Conservation (phyloP, 2,113 vertebrate species). For the Plectropomus leopardus region DNA sequence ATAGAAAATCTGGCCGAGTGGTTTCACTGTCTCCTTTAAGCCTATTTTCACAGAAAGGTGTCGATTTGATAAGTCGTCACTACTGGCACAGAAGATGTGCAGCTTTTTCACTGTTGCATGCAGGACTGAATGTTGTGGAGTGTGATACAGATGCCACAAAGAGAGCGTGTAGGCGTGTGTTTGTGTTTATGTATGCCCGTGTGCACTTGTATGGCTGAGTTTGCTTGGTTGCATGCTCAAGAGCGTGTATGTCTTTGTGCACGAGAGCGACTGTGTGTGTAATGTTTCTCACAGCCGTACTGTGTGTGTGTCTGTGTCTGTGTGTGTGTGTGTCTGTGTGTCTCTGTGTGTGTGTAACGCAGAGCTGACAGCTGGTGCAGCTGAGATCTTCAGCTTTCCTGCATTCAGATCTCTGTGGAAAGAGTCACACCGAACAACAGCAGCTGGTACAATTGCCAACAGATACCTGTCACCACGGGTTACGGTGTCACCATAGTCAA, state of each 20-base stretch:
- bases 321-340: conserved; percentile 42
- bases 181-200: conserved; percentile 48
- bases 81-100: conserved; percentile 23
- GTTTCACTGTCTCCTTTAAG: conserved; percentile 60
- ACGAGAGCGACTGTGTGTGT: conserved; percentile 31
- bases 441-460: conserved; percentile 54
- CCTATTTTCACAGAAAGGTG: conserved; percentile 64
- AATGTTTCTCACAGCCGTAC: conserved; percentile 41
- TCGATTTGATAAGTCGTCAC: conserved; percentile 54
- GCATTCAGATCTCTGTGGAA: conserved; percentile 60
- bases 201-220: conserved; percentile 42
- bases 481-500: conserved; percentile 39
- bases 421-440: conserved; percentile 63
- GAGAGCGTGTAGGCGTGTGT: conserved; percentile 49
- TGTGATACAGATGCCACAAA: conserved; percentile 66
- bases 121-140: conserved; percentile 52
- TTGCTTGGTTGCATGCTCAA: conserved; percentile 39
- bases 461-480: conserved; percentile 51
- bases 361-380: conserved; percentile 65
- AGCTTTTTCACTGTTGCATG: conserved; percentile 44
- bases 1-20: conserved; percentile 28
- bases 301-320: conserved; percentile 24
- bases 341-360: conserved; percentile 45
- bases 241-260: conserved; percentile 18
- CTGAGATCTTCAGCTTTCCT: conserved; percentile 53